A percentile compares a stretch with the other conserved stretches of the same genome.
Evolutionary conservation across 2,888 invertebrate genomes (phyloP).

Genomic region (Odontocerum albicorne): DNA sequence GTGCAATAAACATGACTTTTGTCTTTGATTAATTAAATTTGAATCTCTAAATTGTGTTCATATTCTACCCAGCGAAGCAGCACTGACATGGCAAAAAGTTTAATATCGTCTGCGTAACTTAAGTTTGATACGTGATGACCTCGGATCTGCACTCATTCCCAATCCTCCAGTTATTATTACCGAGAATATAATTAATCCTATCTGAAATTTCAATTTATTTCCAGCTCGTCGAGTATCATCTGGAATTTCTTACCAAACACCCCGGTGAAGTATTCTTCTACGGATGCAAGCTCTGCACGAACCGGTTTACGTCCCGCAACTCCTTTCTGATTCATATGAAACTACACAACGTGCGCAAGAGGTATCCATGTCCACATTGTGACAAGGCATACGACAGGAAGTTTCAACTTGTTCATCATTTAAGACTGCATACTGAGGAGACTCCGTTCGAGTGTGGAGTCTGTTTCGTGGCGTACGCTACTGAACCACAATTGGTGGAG

Average conservation of each 20-base stretch:
- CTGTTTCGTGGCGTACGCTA: constrained; percentile 33
- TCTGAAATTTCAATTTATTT: constrained; percentile 4
- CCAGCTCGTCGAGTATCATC: constrained; percentile 35
- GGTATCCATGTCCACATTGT: constrained; percentile 34
- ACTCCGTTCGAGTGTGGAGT: constrained; percentile 35
- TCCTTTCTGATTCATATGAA: constrained; percentile 35
- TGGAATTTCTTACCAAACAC: constrained; percentile 36
- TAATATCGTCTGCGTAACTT: too few species aligned
- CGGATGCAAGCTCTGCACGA: constrained; percentile 34
- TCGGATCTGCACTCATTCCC: too few species aligned
- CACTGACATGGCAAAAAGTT: too few species aligned
- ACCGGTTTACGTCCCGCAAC: constrained; percentile 35
- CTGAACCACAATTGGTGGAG: constrained; percentile 21
- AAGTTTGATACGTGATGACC: too few species aligned
- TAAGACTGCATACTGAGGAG: constrained; percentile 30
- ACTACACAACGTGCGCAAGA: constrained; percentile 35
- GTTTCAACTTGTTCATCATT: constrained; percentile 35
- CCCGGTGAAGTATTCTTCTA: constrained; percentile 36
- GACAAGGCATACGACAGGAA: constrained; percentile 35
- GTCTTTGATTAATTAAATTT: too few species aligned
- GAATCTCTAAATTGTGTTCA: too few species aligned
- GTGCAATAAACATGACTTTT: too few species aligned
- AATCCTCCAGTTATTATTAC: too few species aligned
- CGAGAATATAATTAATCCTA: too few species aligned
- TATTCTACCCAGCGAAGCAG: too few species aligned